Percentiles rank a stretch among this genome's conserved stretches.
Evolutionary conservation across 2,888 invertebrate genomes (phyloP).

Genomic region (Xestia ashworthii): DNA sequence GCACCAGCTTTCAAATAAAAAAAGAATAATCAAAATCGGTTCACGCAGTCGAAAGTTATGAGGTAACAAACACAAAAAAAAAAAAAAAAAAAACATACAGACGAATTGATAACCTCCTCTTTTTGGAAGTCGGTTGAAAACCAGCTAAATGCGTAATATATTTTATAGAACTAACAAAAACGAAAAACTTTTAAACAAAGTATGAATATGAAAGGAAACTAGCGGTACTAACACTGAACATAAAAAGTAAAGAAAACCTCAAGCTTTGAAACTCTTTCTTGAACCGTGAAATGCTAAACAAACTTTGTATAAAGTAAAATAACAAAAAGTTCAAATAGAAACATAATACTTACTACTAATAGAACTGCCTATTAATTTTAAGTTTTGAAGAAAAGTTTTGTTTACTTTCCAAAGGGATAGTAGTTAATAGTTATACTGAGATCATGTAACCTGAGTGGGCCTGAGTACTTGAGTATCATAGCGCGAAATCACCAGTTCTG

Average conservation of each 20-base stretch:
- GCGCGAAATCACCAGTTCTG: not conserved
- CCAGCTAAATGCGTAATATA: not conserved
- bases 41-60: too few relatives aligned
- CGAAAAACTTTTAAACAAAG: slow-evolving; percentile 31
- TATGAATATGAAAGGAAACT: slow-evolving; percentile 51
- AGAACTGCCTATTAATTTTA: not conserved
- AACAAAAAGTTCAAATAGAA: not conserved
- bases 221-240: slow-evolving; percentile 34
- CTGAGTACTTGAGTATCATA: not conserved
- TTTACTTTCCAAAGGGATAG: not conserved
- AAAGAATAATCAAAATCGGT: too few relatives aligned
- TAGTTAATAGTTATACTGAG: not conserved
- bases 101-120: too few relatives aligned
- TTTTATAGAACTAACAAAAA: slow-evolving; percentile 26
- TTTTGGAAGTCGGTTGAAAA: too few relatives aligned
- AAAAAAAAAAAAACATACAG: too few relatives aligned
- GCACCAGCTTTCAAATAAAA: too few relatives aligned
- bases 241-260: slow-evolving; percentile 24
- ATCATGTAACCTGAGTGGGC: not conserved
- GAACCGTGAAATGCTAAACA: slow-evolving; percentile 23
- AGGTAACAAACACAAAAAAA: too few relatives aligned
- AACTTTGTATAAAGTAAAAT: slow-evolving; percentile 33
- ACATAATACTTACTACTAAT: slow-evolving; percentile 8
- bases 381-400: not conserved
- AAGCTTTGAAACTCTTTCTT: slow-evolving; percentile 40